Evolutionary conservation across 2,797 vertebrate species (phyloP).

Genomic region (Syncerus caffer): DNA sequence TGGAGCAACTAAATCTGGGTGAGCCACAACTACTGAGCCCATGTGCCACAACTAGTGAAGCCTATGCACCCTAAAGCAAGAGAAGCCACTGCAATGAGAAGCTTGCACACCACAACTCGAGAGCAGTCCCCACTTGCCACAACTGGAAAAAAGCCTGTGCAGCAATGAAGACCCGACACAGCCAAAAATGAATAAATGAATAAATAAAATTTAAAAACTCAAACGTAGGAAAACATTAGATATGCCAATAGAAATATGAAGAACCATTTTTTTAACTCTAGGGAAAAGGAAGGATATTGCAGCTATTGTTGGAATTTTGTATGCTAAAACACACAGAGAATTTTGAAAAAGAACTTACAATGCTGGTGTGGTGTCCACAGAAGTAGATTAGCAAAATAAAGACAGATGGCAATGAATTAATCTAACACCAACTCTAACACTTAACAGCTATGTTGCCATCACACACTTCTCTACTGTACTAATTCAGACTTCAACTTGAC

Average conservation of each 20-base stretch:
- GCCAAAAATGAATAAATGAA: background rate
- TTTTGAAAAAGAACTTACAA: slow-evolving; percentile 35
- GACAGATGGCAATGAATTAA: slow-evolving; percentile 59
- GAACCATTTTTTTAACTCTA: background rate
- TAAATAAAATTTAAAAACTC: slow-evolving; percentile 39
- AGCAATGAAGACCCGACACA: background rate
- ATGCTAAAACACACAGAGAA: background rate
- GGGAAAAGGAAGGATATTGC: background rate
- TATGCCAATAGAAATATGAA: slow-evolving; percentile 49
- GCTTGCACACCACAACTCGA: background rate
- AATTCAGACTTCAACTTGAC: slow-evolving; percentile 64
- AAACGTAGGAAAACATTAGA: background rate
- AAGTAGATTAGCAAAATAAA: slow-evolving; percentile 67
- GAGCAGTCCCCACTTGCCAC: background rate
- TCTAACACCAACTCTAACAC: slow-evolving; percentile 63
- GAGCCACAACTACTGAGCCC: background rate
- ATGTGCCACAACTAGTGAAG: background rate
- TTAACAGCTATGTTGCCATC: slow-evolving; percentile 48
- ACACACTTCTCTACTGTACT: slow-evolving; percentile 52
- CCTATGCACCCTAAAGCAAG: background rate
- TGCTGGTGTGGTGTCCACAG: background rate
- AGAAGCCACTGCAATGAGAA: background rate
- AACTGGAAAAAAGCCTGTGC: background rate
- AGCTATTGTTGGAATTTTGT: background rate
- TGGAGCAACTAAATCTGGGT: background rate